Evolutionary conservation across 2,113 vertebrate genomes (phyloP), one percentile per base, ranked within the genome.

Genomic region (Tapirus terrestris): DNA sequence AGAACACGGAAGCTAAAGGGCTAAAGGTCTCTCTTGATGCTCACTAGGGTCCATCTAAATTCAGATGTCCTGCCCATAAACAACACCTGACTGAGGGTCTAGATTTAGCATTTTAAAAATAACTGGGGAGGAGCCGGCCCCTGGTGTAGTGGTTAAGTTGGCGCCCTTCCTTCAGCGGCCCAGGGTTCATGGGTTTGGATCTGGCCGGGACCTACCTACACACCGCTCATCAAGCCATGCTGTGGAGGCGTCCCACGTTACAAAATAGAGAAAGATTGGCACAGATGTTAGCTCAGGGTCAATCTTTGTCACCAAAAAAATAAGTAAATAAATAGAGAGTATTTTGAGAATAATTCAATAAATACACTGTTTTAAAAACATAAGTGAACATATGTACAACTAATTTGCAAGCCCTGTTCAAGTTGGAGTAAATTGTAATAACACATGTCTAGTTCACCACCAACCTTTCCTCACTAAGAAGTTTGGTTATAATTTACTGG

Each of bases 41-140:
- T 75, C 45, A 48, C 85, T 91, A 89, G 79, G 39, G 29, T 81
- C 5, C 20, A 16, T 67, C 56, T 85, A 86, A 45, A 75, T 51
- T 90, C 58, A 85, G 25, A 60, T 60, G 33, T 86, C 75, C 4
- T 60, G 29, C 20, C 20, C 39, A 45, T 72, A 31, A 85, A 72
- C 43, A 90, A 17, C 45, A 80, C 17, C n/a, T 90, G 72, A 85
- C 53, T 93, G 91, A 67, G 67, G 11, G 53, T 91, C 48, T 81
- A 43, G 51, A 67, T 86, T 73, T 73, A 93, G 33, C 39, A 80
- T 86, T 93, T 90, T 73, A 45, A 93, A 86, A 85, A 79, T 77
- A 51, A 79, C 61, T 48, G 89, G 77, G 31, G 36, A 82, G 8
- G 39, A 39, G 39, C 39, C 39, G 39, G 39, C 39, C 39, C 39